Percentiles rank a stretch among this genome's conserved stretches.
These are phyloP conservation scores for Galaxias olidus DNA, from an alignment of 2,797 vertebrate species.

Conservation along the genomic window DNA sequence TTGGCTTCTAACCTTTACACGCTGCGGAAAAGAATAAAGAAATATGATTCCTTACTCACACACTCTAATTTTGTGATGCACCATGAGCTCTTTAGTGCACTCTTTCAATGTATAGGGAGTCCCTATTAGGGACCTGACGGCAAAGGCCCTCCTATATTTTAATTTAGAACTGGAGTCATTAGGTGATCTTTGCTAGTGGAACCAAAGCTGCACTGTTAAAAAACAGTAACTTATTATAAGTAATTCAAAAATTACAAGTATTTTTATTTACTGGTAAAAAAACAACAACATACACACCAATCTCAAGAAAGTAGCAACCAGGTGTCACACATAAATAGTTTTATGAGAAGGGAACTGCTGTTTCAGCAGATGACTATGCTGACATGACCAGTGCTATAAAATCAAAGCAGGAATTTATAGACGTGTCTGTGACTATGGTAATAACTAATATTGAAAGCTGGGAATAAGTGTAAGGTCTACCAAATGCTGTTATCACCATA, in stretches of 20 bases:
- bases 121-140: no score
- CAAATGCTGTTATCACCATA: no score
- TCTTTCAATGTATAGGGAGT: no score
- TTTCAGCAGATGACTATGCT: background rate
- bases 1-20: no score
- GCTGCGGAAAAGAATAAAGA: no score
- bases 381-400: conserved; percentile 1
- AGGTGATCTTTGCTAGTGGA: no score
- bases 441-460: conserved; percentile 23
- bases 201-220: no score
- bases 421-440: background rate
- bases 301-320: background rate
- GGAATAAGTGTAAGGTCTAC: no score
- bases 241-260: background rate
- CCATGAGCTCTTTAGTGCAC: background rate
- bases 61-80: background rate
- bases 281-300: background rate
- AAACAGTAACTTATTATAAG: no score
- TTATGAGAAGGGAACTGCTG: background rate
- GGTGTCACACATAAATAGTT: background rate
- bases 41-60: background rate
- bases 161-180: no score
- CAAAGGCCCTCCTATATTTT: no score
- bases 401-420: conserved; percentile 5
- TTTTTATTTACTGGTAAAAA: background rate